Conservation (phyloP, 2,113 vertebrate genomes). For the Tor tambroides region DNA sequence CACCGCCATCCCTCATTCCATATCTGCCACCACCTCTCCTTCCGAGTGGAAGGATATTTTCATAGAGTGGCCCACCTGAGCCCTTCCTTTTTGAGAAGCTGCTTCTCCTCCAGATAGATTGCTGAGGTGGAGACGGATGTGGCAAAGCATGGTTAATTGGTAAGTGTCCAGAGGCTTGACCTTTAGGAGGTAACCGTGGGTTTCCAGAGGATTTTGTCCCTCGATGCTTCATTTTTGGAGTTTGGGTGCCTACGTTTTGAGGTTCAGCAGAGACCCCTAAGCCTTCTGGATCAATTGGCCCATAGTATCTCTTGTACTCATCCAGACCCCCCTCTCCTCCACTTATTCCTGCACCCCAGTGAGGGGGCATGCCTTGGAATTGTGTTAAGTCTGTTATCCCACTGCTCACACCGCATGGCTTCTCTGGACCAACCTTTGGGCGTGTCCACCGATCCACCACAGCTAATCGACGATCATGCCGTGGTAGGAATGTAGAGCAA, state of each 20-base stretch:
- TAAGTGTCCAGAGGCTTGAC: slow-evolving; percentile 63
- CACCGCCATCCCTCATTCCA: slow-evolving; percentile 67
- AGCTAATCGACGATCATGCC: slow-evolving; percentile 81
- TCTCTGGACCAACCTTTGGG: slow-evolving; percentile 76
- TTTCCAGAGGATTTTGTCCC: slow-evolving; percentile 71
- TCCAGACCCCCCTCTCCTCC: slow-evolving; percentile 75
- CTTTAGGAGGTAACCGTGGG: slow-evolving; percentile 69
- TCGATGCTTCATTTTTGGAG: slow-evolving; percentile 71
- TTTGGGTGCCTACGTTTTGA: slow-evolving; percentile 68
- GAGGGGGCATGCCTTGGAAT: slow-evolving; percentile 69
- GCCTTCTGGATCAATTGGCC: slow-evolving; percentile 90
- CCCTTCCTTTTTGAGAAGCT: slow-evolving; percentile 74
- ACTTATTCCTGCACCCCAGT: slow-evolving; percentile 67
- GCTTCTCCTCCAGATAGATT: slow-evolving; percentile 76
- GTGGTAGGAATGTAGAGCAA: slow-evolving; percentile 84
- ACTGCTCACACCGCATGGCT: slow-evolving; percentile 70
- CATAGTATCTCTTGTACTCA: slow-evolving; percentile 90
- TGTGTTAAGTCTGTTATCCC: slow-evolving; percentile 71
- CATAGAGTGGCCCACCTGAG: slow-evolving; percentile 76
- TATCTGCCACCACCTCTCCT: slow-evolving; percentile 80
- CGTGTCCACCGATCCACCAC: slow-evolving; percentile 88
- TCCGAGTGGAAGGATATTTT: slow-evolving; percentile 78
- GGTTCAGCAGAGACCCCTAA: slow-evolving; percentile 74
- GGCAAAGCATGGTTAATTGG: slow-evolving; percentile 70
- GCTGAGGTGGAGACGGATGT: slow-evolving; percentile 69